Evolutionary conservation across 2,113 vertebrate genomes (phyloP), one percentile per base, ranked within the genome.

Genomic region (Apus apus): DNA sequence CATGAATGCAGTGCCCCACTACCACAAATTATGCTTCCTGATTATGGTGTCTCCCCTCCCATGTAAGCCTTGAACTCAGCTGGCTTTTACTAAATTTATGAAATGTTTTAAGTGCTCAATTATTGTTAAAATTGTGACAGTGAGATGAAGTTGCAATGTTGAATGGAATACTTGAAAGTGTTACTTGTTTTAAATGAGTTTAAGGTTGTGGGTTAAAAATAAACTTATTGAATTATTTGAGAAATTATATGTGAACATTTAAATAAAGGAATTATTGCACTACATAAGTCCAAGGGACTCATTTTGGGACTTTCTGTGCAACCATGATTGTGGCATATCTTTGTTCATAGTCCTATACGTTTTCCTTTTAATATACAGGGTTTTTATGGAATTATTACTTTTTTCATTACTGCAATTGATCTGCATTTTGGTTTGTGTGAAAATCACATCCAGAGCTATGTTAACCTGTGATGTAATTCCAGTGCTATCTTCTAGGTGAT

Each of bases 281-380:
- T 25, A 58, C 4, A 1, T 26, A 40, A 66, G 11, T 56, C 21
- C 1, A 2, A 45, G 8, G 13, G 46, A 15, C 4, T 13, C 3
- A 16, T 72, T 65, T 45, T 68, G 32, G 10, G 29, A 48, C 18
- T n/a, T 40, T 38, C 53, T 74, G 4, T 81, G 21, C 53, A 61
- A 15, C 18, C 30, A 70, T 56, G 43, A 68, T 53, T 57, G 17
- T 72, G 40, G 20, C 5, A 27, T 68, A 77, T 86, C 29, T 92
- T 87, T 84, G 26, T 25, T 78, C 45, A 30, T 40, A 64, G 21
- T 27, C 17, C 17, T 46, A 22, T 5, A 50, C 2, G 11, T 87
- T 78, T 83, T 85, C 30, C 6, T 89, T 87, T 85, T 36, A 50
- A 46, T 54, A 54, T 23, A 51, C 2, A 48, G 22, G 22, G 23